Evolutionary conservation across 2,797 vertebrate genomes (phyloP).

Genomic region (Diglossa cyanea): DNA sequence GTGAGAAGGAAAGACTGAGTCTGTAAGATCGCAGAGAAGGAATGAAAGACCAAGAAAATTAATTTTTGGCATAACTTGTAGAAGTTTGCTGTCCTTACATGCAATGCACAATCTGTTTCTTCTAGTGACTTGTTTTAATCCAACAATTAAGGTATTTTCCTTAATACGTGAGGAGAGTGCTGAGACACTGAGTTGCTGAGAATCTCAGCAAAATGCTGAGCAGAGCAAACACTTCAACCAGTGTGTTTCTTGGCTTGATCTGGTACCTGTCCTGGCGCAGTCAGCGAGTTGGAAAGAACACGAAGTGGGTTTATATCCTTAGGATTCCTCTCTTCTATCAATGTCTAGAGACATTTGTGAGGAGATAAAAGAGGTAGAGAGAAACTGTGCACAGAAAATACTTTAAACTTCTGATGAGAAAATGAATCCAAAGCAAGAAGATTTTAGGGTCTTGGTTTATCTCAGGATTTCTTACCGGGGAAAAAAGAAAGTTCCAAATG

Average conservation of each 20-base stretch:
- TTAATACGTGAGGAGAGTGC: background rate
- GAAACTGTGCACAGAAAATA: background rate
- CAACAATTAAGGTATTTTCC: background rate
- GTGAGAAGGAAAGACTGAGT: background rate
- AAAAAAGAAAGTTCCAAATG: background rate
- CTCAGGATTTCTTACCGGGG: background rate
- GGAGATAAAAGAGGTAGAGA: background rate
- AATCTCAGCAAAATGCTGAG: background rate
- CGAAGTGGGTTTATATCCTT: background rate
- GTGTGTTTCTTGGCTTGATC: fast-evolving
- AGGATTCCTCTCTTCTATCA: background rate
- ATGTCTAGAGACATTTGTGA: background rate
- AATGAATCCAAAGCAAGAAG: background rate
- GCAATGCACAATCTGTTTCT: background rate
- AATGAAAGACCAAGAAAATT: background rate
- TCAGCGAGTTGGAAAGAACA: background rate
- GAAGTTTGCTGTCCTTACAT: background rate
- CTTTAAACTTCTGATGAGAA: background rate
- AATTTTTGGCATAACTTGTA: background rate
- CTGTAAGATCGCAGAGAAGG: background rate
- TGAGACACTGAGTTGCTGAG: background rate
- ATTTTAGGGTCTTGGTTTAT: background rate
- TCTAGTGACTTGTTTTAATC: background rate
- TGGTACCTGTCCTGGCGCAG: background rate
- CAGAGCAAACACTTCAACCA: background rate